Evolutionary conservation across 2,888 invertebrate species (phyloP).

Genomic region (Meandrusa payeni): DNA sequence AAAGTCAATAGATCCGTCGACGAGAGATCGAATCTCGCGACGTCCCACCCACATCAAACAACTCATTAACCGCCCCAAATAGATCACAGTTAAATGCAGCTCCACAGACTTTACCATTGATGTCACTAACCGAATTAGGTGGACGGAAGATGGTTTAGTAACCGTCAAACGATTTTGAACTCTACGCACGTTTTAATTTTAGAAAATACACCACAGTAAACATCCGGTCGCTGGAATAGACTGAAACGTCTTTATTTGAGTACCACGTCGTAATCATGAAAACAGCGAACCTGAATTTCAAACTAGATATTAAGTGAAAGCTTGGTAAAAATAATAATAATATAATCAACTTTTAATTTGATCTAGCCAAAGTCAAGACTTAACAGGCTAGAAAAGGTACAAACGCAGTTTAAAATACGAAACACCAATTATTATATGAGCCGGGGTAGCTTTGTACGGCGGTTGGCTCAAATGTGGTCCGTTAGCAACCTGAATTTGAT

Average conservation of each 20-base stretch:
- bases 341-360: too few species aligned
- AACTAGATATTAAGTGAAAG: too few species aligned
- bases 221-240: conserved; percentile 52
- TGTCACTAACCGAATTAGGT: conserved; percentile 28
- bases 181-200: conserved; percentile 23
- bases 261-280: too few species aligned
- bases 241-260: conserved; percentile 31
- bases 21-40: conserved; percentile 12
- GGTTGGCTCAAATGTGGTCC: too few species aligned
- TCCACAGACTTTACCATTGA: conserved; percentile 5
- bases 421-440: too few species aligned
- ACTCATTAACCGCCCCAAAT: conserved; percentile 25
- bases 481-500: too few species aligned
- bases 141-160: conserved; percentile 12
- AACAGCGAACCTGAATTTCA: too few species aligned
- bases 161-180: conserved; percentile 24
- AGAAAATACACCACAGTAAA: conserved; percentile 35
- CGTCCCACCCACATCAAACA: conserved; percentile 27
- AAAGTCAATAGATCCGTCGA: conserved; percentile 19
- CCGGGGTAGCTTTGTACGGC: too few species aligned
- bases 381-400: too few species aligned
- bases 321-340: too few species aligned
- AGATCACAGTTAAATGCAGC: conserved; percentile 19
- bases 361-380: too few species aligned
- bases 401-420: too few species aligned